These are phyloP conservation scores for Apamea crenata DNA, from an alignment of 2,888 invertebrate species.

Conservation along the genomic window DNA sequence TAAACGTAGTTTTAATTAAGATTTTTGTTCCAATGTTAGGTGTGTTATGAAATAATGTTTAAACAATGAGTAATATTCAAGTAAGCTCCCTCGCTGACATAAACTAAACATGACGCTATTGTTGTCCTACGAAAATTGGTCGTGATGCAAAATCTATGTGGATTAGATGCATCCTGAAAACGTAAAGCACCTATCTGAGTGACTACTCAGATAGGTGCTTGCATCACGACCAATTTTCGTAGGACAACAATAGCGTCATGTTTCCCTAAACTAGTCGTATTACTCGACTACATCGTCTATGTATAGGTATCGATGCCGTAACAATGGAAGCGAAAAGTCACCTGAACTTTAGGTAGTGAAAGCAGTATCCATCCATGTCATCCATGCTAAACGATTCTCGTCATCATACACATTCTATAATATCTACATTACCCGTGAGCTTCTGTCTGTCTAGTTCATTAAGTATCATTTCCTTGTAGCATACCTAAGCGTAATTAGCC, in stretches of 20 bases:
- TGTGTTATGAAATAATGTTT: conserved; percentile 13
- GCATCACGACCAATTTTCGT: background rate
- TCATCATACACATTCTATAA: background rate
- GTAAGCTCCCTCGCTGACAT: no score
- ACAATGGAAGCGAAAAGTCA: background rate
- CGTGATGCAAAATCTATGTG: no score
- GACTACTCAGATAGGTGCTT: no score
- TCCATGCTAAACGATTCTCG: background rate
- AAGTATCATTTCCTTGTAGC: conserved; percentile 1
- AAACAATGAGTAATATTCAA: background rate
- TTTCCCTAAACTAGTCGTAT: background rate
- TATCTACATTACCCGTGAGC: background rate
- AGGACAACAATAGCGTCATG: background rate
- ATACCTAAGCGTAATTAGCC: background rate
- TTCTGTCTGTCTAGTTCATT: background rate
- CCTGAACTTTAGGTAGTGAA: background rate
- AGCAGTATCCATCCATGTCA: background rate
- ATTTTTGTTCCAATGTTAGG: conserved; percentile 21
- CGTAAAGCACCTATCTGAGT: no score
- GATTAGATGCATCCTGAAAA: no score
- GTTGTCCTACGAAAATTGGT: no score
- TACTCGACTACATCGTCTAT: background rate
- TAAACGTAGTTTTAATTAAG: conserved; percentile 50
- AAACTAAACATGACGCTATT: no score
- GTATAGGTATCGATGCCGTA: background rate